Conservation (phyloP, 2,888 invertebrate genomes). For the Dasypolia templi region DNA sequence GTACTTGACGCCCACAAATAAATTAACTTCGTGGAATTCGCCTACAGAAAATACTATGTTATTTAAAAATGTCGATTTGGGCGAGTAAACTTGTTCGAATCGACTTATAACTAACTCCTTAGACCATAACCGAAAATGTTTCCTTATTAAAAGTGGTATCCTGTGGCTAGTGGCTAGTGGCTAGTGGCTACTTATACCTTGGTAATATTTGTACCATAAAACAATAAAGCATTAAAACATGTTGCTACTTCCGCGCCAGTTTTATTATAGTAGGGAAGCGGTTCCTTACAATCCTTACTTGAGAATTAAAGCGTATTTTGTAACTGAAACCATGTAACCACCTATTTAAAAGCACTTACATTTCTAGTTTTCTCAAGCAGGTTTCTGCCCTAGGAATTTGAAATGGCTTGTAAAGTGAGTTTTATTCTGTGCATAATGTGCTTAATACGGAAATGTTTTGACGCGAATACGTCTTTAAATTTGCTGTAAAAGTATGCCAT, state of each 20-base stretch:
- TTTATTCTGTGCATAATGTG: not conserved
- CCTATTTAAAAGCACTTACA: not conserved
- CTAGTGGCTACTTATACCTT: not conserved
- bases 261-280: conserved; percentile 40
- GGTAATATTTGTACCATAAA: conserved; percentile 34
- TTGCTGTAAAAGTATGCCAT: too few species aligned
- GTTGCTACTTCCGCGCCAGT: conserved; percentile 48
- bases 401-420: not conserved
- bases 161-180: conserved; percentile 1
- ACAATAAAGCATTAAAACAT: conserved; percentile 54
- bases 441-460: not conserved
- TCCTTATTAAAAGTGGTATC: conserved; percentile 46
- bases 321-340: conserved; percentile 12
- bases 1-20: too few species aligned
- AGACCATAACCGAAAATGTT: conserved; percentile 48
- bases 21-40: too few species aligned
- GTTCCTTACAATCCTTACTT: conserved; percentile 14
- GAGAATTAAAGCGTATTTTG: conserved; percentile 18
- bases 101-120: too few species aligned
- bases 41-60: too few species aligned
- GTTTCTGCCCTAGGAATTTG: not conserved
- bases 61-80: too few species aligned
- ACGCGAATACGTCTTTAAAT: too few species aligned
- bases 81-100: too few species aligned
- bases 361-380: not conserved